Evolutionary conservation across 1,140 invertebrate genomes (phyloP).

Genomic region (Macrobrachium rosenbergii): DNA sequence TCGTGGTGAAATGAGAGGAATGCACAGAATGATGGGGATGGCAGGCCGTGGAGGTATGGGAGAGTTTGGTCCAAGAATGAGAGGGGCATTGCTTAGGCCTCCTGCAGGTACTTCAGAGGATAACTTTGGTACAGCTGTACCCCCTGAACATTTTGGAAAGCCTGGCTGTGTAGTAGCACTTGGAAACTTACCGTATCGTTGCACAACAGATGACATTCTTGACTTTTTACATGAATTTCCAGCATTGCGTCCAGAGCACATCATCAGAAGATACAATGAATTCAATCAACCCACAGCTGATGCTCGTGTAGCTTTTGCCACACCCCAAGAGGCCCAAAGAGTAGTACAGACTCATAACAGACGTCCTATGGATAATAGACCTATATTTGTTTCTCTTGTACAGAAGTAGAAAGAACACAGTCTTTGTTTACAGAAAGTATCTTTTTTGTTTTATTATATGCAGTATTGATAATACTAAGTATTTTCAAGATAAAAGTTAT

Average conservation of each 20-base stretch:
- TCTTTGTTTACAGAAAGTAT: background rate
- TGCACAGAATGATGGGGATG: slow-evolving; percentile 43
- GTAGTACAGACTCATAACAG: slow-evolving; percentile 76
- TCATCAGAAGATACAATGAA: slow-evolving; percentile 87
- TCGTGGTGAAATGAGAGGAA: slow-evolving; percentile 42
- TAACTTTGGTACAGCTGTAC: slow-evolving; percentile 62
- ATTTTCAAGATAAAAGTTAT: too few relatives aligned
- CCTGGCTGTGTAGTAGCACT: slow-evolving; percentile 86
- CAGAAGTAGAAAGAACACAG: background rate
- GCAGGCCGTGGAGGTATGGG: slow-evolving; percentile 59
- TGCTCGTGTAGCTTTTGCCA: slow-evolving; percentile 85
- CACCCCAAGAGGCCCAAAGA: slow-evolving; percentile 80
- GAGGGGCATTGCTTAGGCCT: slow-evolving; percentile 16
- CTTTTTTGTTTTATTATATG: too few relatives aligned
- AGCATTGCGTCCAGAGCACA: slow-evolving; percentile 78
- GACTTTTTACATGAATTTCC: slow-evolving; percentile 86
- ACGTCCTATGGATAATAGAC: slow-evolving; percentile 45
- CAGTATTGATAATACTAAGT: too few relatives aligned
- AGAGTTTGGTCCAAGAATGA: slow-evolving; percentile 34
- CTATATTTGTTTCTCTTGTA: slow-evolving; percentile 55
- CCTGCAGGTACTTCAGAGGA: slow-evolving; percentile 35
- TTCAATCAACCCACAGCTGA: slow-evolving; percentile 89
- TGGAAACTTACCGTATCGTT: slow-evolving; percentile 89
- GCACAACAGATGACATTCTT: slow-evolving; percentile 88
- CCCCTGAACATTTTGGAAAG: slow-evolving; percentile 78